Percentiles rank a stretch among this genome's conserved stretches.
phyloP scores from a whole-genome alignment of 2,797 vertebrate genomes.

The Spinus olivaceus region DNA sequence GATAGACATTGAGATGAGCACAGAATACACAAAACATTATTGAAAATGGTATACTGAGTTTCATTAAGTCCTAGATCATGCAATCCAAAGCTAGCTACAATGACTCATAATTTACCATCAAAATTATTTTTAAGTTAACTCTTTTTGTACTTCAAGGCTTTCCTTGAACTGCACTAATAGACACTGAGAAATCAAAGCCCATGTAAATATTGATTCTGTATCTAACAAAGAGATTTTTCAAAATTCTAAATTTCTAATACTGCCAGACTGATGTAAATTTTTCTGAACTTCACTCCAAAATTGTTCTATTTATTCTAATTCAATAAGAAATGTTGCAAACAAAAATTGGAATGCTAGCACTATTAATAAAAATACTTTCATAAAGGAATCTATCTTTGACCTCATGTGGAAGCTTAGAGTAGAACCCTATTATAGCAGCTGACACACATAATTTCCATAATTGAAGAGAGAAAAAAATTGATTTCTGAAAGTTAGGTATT shows the following conservation, averaged over 20 bases:
- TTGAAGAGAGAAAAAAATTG: background rate
- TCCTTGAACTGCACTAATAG: background rate
- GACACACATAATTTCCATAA: background rate
- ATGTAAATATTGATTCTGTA: background rate
- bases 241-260: background rate
- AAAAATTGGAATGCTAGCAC: background rate
- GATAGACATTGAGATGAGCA: background rate
- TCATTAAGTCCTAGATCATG: slow-evolving; percentile 1
- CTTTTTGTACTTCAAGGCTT: background rate
- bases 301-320: background rate
- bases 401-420: background rate
- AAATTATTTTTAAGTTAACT: background rate
- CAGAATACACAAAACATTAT: background rate
- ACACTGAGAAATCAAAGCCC: background rate
- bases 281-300: background rate
- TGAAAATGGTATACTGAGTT: background rate
- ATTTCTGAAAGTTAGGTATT: background rate
- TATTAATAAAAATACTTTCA: background rate
- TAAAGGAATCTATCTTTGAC: background rate
- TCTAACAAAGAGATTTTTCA: background rate
- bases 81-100: background rate
- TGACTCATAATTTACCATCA: background rate
- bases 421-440: background rate
- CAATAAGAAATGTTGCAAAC: background rate
- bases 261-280: background rate